These are phyloP conservation scores for Meleagris gallopavo DNA, from an alignment of 2,113 vertebrate genomes.

Conservation along the genomic window DNA sequence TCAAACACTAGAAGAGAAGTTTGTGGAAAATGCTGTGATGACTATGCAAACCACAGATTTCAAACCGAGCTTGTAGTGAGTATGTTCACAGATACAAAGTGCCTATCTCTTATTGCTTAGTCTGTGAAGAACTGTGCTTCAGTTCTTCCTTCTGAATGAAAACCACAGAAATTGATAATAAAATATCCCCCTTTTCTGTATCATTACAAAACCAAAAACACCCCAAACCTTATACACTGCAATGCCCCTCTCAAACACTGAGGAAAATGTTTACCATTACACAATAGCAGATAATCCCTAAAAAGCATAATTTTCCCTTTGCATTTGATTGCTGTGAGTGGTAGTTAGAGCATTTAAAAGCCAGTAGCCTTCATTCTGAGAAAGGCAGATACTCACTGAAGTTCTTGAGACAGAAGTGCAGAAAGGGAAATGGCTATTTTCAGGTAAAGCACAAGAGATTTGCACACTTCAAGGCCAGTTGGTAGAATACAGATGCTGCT, in stretches of 20 bases:
- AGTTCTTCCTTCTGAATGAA: neutral
- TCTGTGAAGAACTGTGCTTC: neutral
- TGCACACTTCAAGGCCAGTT: neutral
- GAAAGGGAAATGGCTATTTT: neutral
- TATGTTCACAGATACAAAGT: neutral
- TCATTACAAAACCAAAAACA: neutral
- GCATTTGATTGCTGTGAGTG: accelerated
- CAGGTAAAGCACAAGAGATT: neutral
- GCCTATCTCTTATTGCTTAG: neutral
- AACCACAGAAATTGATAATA: neutral
- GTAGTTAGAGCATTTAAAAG: neutral
- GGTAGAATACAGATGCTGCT: neutral
- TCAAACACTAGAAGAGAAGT: neutral
- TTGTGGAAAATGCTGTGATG: neutral
- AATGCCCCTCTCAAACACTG: accelerated
- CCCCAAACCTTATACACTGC: neutral
- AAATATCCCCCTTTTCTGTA: neutral
- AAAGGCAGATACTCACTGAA: neutral
- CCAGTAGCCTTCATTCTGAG: neutral
- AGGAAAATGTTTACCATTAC: neutral
- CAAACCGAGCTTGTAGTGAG: neutral
- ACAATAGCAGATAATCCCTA: neutral
- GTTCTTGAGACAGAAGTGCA: neutral
- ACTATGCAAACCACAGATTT: neutral
- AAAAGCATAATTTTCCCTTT: neutral